Base-by-base conservation (phyloP, 2,113 vertebrate species). In the Neomonachus schauinslandi region DNA sequence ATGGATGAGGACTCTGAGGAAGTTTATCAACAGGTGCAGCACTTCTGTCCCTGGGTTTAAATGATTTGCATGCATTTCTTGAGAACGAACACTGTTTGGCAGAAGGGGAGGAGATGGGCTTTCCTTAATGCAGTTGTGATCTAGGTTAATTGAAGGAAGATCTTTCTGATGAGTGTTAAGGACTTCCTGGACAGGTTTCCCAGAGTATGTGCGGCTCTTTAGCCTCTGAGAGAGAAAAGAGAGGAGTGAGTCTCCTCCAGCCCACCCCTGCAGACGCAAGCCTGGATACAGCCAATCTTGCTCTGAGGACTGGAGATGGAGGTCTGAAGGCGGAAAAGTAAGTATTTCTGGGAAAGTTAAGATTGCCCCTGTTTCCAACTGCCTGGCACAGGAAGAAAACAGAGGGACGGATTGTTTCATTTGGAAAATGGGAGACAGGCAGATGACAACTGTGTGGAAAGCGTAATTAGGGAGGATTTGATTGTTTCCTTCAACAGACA, bases 331-430 rank as follows among this genome's bases (percentile, higher is more conserved):
- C 42, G 31, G 59, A 76, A 76, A 88, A 96, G 53, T n/a, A 74
- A 83, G 77, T 72, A 31, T 39, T 92, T 84, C 77, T 77, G 36
- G 80, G 39, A 93, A 84, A 92, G 67, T 53, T 51, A 89, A 81
- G 61, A 87, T 81, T 49, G 49, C 1, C 79, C 46, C 85, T 94
- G 59, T 88, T 90, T 96, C 49, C 90, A 74, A 36, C 87, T 90
- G 87, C 81, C 80, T 33, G 33, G 16, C 46, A 71, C 39, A 77
- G 28, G 65, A 95, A 16, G 51, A 87, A 74, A 85, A 71, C 39
- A 80, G 94, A 74, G 55, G 83, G 61, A 88, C 71, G 91, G 96
- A 89, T 36, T 91, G 77, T 31, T 96, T 91, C 94, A 89, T 95
- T 90, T 90, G 80, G 67, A 95, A 92, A 90, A 85, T 61, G 46